A percentile compares a stretch with the other conserved stretches of the same genome.
These are phyloP conservation scores for Mesopsocus fuscifrons DNA, from an alignment of 2,888 invertebrate genomes.

Conservation along the genomic window DNA sequence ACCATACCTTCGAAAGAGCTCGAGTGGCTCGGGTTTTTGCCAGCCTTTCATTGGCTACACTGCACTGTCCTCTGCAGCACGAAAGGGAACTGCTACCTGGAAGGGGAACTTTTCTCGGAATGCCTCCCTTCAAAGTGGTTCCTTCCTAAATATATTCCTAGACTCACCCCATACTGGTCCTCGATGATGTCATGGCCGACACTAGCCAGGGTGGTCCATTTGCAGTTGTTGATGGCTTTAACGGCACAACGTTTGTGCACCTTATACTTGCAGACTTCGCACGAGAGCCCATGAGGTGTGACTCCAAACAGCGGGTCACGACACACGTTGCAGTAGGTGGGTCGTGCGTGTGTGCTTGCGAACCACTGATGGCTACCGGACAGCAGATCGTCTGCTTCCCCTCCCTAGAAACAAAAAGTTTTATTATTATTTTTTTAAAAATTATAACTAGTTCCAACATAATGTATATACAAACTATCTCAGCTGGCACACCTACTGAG, in stretches of 20 bases:
- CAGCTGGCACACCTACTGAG: too few relatives aligned
- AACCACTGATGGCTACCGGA: conserved; percentile 66
- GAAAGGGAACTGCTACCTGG: too few relatives aligned
- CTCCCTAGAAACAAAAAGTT: conserved; percentile 15
- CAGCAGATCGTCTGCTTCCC: conserved; percentile 42
- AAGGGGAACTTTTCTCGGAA: too few relatives aligned
- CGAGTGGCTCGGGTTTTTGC: too few relatives aligned
- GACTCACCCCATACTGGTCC: conserved; percentile 75
- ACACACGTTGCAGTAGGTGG: conserved; percentile 94
- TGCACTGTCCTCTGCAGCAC: too few relatives aligned
- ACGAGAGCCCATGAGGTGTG: conserved; percentile 87
- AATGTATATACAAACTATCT: too few relatives aligned
- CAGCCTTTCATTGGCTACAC: too few relatives aligned
- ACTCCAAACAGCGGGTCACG: conserved; percentile 79
- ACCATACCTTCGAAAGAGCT: too few relatives aligned
- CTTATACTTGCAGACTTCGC: conserved; percentile 95
- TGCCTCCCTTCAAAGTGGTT: too few relatives aligned
- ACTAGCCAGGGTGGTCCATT: conserved; percentile 92
- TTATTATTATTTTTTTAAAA: too few relatives aligned
- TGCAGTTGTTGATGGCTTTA: conserved; percentile 85
- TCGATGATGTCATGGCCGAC: conserved; percentile 91
- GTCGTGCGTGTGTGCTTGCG: conserved; percentile 82
- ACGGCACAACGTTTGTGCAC: conserved; percentile 90
- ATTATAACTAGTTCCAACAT: too few relatives aligned
- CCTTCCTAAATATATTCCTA: too few relatives aligned